Evolutionary conservation across 2,797 vertebrate species (phyloP).

Genomic region (Thalassophryne amazonica): DNA sequence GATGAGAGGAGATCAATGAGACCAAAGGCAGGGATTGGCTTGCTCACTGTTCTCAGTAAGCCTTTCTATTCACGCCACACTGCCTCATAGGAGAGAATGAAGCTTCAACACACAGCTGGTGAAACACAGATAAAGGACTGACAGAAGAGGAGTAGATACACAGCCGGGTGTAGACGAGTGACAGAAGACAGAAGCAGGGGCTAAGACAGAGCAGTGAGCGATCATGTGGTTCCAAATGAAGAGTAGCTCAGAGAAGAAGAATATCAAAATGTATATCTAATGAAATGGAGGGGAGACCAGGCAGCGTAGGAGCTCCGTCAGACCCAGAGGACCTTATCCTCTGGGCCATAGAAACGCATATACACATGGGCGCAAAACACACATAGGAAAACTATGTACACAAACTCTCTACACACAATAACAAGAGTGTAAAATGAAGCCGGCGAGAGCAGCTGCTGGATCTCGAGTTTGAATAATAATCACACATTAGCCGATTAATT

Average conservation of each 20-base stretch:
- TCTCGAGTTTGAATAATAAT: too few species aligned
- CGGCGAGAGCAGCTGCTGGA: too few species aligned
- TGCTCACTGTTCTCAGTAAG: conserved; percentile 33
- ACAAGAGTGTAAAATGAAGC: too few species aligned
- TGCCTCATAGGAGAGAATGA: conserved; percentile 30
- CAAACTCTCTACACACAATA: too few species aligned
- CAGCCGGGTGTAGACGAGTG: conserved; percentile 8
- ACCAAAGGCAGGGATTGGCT: conserved; percentile 30
- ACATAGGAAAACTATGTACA: too few species aligned
- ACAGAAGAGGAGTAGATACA: conserved; percentile 23
- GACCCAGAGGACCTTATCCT: not conserved
- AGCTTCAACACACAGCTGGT: conserved; percentile 38
- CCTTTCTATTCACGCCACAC: conserved; percentile 33
- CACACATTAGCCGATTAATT: too few species aligned
- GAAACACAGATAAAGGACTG: conserved; percentile 47
- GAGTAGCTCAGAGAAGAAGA: not conserved
- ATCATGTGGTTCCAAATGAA: conserved; percentile 1
- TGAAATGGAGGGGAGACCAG: not conserved
- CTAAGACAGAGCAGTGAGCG: conserved; percentile 4
- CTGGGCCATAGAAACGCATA: not conserved
- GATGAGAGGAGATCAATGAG: conserved; percentile 8
- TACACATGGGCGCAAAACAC: not conserved
- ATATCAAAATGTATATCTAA: conserved; percentile 11
- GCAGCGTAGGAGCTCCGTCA: not conserved
- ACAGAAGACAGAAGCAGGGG: not conserved